Base-by-base conservation (phyloP, 2,113 vertebrate genomes). In the Mustela lutreola region DNA sequence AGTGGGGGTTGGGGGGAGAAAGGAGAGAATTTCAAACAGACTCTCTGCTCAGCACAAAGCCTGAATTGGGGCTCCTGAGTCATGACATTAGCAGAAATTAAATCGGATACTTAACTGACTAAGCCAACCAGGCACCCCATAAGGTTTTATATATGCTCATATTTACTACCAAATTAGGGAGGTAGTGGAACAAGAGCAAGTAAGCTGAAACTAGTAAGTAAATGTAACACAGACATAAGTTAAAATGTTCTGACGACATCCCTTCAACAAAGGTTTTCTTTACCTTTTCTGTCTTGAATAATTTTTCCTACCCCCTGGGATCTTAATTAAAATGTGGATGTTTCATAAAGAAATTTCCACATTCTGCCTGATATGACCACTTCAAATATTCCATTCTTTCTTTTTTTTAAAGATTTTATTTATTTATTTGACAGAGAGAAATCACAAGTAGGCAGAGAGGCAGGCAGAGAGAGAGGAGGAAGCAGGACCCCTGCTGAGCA, bases 251-350 rank as follows among this genome's bases (percentile, higher is more conserved):
- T 86, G 22, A 36, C 1, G 62, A 31, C 12, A 82, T 65, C 11
- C 7, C 18, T 58, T 6, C 22, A 85, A 22, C 63, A 10, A 93
- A 94, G 11, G 14, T 83, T 89, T 86, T 67, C 24, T 67, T 89
- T 56, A 63, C n/a, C 6, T 95, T 94, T 91, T 75, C 60, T 94
- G n/a, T 85, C 33, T 75, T 42, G 16, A 79, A 75, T 62, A 56
- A 60, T 85, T 71, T 84, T 24, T 94, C 18, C 22, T 71, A 22
- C 39, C 2, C 12, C 39, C 22, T 65, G 4, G 5, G 79, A 45
- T 97, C 4, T n/a, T 91, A 33, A 33, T 33, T 78, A 63, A 62
- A 89, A 90, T 89, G 0, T 84, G 7, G 48, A 53, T 42, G 67
- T 53, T 70, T 60, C 28, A 65, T 45, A 53, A 65, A 33, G 26